Conservation (phyloP, 2,113 vertebrate species). For the Upupa epops region DNA sequence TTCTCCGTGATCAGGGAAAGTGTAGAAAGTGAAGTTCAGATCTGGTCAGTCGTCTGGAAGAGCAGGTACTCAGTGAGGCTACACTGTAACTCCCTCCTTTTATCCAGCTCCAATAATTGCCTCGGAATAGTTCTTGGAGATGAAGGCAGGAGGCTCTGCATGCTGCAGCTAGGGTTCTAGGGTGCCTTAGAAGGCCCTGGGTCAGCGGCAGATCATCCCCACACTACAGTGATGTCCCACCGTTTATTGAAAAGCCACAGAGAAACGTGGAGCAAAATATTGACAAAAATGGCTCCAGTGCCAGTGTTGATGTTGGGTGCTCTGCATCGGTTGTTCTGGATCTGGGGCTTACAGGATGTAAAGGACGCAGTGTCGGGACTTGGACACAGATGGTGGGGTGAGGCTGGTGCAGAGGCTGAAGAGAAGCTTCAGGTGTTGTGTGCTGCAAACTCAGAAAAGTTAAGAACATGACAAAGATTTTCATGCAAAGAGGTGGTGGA, state of each 20-base stretch:
- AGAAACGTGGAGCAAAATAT: background rate
- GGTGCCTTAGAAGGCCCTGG: background rate
- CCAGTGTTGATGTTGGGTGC: background rate
- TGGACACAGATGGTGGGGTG: background rate
- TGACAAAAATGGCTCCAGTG: fast-evolving
- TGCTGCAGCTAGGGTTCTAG: fast-evolving
- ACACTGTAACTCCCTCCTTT: background rate
- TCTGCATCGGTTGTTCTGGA: fast-evolving
- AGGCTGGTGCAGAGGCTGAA: background rate
- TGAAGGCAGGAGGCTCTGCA: background rate
- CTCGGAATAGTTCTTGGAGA: background rate
- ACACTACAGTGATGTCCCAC: background rate
- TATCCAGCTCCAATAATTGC: background rate
- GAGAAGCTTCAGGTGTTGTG: background rate
- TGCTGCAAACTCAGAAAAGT: background rate
- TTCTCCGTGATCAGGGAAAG: background rate
- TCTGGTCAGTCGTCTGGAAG: background rate
- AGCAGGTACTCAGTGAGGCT: background rate
- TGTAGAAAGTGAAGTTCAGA: background rate
- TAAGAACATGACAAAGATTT: background rate
- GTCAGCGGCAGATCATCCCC: background rate
- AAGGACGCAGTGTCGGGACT: fast-evolving
- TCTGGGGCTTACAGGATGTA: fast-evolving
- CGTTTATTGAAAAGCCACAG: background rate
- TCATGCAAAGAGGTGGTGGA: background rate